Evolutionary conservation across 1,140 invertebrate genomes (phyloP), one percentile per base, ranked within the genome.

Genomic region (Hyposmocoma kahamanoa): DNA sequence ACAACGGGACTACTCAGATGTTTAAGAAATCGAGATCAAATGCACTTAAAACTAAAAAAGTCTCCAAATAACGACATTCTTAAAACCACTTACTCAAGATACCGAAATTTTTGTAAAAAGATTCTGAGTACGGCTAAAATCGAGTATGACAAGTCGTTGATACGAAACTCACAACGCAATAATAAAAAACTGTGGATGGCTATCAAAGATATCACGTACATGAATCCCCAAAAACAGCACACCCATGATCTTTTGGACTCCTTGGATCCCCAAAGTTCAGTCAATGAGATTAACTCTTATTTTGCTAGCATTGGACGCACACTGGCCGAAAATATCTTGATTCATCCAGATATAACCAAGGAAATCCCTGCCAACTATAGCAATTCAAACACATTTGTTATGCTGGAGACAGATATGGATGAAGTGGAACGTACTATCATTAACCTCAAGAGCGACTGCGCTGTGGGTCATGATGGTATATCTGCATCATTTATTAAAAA

Each of bases 41-140:
- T 54, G 46, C 21, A 48, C 32, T 38, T 30, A 28, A 48, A 22
- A 34, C 3, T 41, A 4, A 36, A 28, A 43, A 10, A 18, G 22
- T 3, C 43, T 15, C 52, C 52, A 1, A 42, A 39, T 22, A 49
- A 54, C 39, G n/a, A 18, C 2, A 38, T 49, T 0, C 32, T 49
- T 2, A 17, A 17, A 1, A 45, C 2, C n/a, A 48, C 32, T 19
- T 54, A 39, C 19, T 26, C 15, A 26, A 21, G 52, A 9, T 54
- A 54, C 22, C 22, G 46, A 3, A 54, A 54, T 20, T 54, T 48
- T 22, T 54, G 52, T 22, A 54, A 48, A 17, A 36, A 34, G 8
- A 11, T 54, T n/a, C 6, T 49, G 3, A 54, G 39, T 45, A 54
- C 28, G 13, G 0, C 45, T 13, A 54, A 48, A 30, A 44, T 9